Percentiles rank a stretch among this genome's conserved stretches.
Evolutionary conservation across 2,797 vertebrate species (phyloP).

Genomic region (Kryptolebias ocellatus): DNA sequence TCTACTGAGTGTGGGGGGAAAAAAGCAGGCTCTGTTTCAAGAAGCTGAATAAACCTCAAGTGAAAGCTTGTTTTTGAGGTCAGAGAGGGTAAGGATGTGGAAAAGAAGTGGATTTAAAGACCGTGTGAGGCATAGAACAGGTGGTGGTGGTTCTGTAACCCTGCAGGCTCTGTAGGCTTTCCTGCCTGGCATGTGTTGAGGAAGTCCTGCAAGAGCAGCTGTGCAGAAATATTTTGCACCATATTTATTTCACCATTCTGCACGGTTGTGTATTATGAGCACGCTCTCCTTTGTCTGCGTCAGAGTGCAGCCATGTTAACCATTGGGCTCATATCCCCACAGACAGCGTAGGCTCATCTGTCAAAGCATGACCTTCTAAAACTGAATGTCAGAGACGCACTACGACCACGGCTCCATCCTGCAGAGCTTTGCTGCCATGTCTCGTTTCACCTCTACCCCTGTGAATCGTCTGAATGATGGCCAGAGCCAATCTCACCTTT

Average conservation of each 20-base stretch:
- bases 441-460: slow-evolving; percentile 35
- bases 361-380: slow-evolving; percentile 56
- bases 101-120: slow-evolving; percentile 10
- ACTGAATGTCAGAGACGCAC: slow-evolving; percentile 38
- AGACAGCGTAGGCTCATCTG: slow-evolving; percentile 44
- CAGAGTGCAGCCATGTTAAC: neutral
- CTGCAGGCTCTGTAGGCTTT: slow-evolving; percentile 36
- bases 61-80: slow-evolving; percentile 30
- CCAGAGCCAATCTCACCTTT: slow-evolving; percentile 5
- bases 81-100: slow-evolving; percentile 6
- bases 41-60: slow-evolving; percentile 26
- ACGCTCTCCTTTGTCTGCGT: slow-evolving; percentile 15
- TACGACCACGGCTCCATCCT: slow-evolving; percentile 13
- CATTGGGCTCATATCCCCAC: slow-evolving; percentile 20
- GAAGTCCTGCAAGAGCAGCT: slow-evolving; percentile 53
- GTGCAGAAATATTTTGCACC: slow-evolving; percentile 24
- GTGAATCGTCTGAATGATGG: slow-evolving; percentile 30
- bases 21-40: slow-evolving; percentile 1
- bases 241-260: slow-evolving; percentile 18
- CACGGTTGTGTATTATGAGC: slow-evolving; percentile 6
- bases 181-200: slow-evolving; percentile 50
- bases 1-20: slow-evolving; percentile 37
- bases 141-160: slow-evolving; percentile 38
- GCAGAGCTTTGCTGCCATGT: slow-evolving; percentile 40
- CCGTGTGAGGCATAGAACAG: slow-evolving; percentile 34